Evolutionary conservation across 2,888 invertebrate genomes (phyloP).

Genomic region (Ophion slaviceki): DNA sequence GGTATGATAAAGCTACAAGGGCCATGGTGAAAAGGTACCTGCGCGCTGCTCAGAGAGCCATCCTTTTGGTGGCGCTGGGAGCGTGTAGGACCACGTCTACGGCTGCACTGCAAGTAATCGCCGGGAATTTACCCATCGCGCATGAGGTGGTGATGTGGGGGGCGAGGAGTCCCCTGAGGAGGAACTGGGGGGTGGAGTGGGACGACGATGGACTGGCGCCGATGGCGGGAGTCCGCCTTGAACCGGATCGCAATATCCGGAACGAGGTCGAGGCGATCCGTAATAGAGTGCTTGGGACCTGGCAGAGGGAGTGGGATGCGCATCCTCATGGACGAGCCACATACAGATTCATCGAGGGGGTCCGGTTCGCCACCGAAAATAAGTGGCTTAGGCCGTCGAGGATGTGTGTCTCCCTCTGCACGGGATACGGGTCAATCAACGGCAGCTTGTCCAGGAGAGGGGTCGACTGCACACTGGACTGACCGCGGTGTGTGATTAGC

Average conservation of each 20-base stretch:
- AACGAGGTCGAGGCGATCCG: background rate
- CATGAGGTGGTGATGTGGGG: conserved; percentile 8
- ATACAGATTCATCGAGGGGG: background rate
- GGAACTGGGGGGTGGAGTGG: background rate
- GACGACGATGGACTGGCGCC: background rate
- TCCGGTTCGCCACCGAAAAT: background rate
- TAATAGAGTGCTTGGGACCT: background rate
- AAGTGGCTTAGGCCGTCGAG: background rate
- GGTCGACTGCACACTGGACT: background rate
- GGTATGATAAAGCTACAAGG: conserved; percentile 32
- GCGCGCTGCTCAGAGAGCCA: conserved; percentile 17
- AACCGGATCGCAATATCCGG: background rate
- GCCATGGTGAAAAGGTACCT: background rate
- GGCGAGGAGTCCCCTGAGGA: background rate
- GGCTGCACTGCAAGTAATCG: conserved; percentile 18
- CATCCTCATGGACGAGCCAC: conserved; percentile 14
- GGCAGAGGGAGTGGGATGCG: conserved; percentile 15
- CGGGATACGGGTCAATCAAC: background rate
- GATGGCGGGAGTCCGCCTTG: background rate
- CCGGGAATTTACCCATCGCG: conserved; percentile 22
- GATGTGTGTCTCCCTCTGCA: background rate
- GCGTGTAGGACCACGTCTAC: conserved; percentile 30
- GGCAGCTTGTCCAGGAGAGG: background rate
- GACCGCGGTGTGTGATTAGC: background rate
- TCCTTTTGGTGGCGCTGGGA: conserved; percentile 12